phyloP scores from a whole-genome alignment of 2,797 vertebrate species.

The Coluber constrictor region DNA sequence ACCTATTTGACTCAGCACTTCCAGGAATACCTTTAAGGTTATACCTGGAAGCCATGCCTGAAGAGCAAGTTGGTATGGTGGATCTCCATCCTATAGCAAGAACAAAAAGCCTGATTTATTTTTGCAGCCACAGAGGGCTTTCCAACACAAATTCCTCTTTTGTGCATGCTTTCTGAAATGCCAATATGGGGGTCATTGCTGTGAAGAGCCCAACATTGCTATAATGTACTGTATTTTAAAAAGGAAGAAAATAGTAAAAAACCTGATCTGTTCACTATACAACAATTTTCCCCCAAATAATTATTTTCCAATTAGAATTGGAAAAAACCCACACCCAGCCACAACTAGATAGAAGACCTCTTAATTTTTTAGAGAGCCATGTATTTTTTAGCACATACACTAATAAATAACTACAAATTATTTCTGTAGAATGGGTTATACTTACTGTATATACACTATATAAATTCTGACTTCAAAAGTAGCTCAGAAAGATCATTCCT shows the following conservation, averaged over 20 bases:
- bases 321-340: neutral
- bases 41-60: neutral
- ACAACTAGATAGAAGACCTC: neutral
- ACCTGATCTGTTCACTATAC: no score
- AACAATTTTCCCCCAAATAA: neutral
- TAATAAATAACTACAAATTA: neutral
- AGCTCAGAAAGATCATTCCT: neutral
- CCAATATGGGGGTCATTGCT: neutral
- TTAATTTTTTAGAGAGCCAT: neutral
- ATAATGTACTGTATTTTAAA: neutral
- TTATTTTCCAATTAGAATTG: neutral
- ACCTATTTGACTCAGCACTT: neutral
- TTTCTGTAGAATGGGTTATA: neutral
- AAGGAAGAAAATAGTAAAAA: neutral
- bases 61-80: neutral
- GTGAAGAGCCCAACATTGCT: neutral
- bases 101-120: neutral
- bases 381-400: neutral
- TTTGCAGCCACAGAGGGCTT: neutral
- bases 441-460: neutral
- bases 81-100: neutral
- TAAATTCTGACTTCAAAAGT: neutral
- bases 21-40: neutral
- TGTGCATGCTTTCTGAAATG: neutral
- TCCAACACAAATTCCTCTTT: neutral